Conservation (phyloP, 1,140 invertebrate species). For the Calosoma granatense region DNA sequence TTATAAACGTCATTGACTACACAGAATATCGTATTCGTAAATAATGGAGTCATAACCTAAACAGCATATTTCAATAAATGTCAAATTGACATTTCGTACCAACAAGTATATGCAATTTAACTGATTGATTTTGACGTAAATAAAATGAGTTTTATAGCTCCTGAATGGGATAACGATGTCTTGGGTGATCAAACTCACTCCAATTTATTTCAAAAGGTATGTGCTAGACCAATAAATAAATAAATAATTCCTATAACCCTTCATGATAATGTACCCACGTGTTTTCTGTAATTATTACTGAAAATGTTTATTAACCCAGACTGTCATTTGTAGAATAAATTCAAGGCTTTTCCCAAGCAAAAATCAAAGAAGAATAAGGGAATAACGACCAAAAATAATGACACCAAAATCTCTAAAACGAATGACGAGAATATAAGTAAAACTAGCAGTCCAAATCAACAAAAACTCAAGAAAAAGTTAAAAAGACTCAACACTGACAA, state of each 20-base stretch:
- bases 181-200: slow-evolving; percentile 13
- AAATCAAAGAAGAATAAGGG: no score
- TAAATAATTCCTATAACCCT: slow-evolving; percentile 13
- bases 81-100: no score
- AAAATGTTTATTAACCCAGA: no score
- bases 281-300: no score
- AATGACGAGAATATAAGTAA: slow-evolving; percentile 7
- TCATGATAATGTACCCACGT: slow-evolving; percentile 14
- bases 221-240: slow-evolving; percentile 7
- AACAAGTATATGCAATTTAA: neutral
- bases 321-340: no score
- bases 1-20: neutral
- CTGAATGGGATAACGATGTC: slow-evolving; percentile 16
- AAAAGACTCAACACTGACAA: slow-evolving; percentile 11
- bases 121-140: neutral
- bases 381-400: slow-evolving; percentile 2
- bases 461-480: slow-evolving; percentile 12
- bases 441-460: slow-evolving; percentile 7
- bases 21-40: no score
- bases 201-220: slow-evolving; percentile 15
- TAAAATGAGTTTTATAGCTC: slow-evolving; percentile 13
- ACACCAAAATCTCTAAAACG: slow-evolving; percentile 7
- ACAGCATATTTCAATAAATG: no score
- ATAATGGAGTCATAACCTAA: neutral
- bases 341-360: no score